These are phyloP conservation scores for Virgularia gustaviana DNA, from an alignment of 92 coral and sea anemone genomes.

Conservation along the genomic window DNA sequence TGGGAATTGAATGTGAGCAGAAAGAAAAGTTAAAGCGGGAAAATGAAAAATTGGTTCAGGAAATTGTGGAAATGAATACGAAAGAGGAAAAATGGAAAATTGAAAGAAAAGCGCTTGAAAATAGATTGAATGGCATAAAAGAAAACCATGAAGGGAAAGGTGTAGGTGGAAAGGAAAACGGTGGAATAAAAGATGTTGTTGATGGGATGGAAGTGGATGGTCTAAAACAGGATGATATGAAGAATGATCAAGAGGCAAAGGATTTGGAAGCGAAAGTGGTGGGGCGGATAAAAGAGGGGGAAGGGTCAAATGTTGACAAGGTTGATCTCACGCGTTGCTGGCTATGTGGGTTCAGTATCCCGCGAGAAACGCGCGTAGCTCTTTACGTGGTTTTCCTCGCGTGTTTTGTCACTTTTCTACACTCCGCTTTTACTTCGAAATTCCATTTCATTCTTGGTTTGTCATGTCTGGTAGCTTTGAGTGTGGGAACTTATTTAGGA, in stretches of 20 bases:
- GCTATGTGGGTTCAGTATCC: conserved; percentile 7
- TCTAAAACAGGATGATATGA: not conserved
- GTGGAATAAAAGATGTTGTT: conserved; percentile 33
- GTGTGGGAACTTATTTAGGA: not conserved
- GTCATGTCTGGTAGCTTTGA: not conserved
- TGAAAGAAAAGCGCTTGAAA: conserved; percentile 43
- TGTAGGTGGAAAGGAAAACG: conserved; percentile 8
- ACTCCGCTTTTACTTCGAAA: not conserved
- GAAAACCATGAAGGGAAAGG: conserved; percentile 40
- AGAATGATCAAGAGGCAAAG: conserved; percentile 53
- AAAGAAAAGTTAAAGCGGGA: conserved; percentile 61
- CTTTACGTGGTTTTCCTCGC: conserved; percentile 4
- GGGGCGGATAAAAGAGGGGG: conserved; percentile 20
- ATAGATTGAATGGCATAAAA: conserved; percentile 15
- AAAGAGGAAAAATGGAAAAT: conserved; percentile 52
- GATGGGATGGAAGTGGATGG: too few relatives aligned
- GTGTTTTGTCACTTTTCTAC: not conserved
- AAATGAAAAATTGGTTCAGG: conserved; percentile 48
- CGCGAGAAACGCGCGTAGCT: conserved; percentile 16
- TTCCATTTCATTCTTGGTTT: not conserved
- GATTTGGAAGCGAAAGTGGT: conserved; percentile 44
- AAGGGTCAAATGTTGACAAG: conserved; percentile 44
- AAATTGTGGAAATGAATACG: conserved; percentile 49
- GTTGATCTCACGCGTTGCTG: conserved; percentile 5
- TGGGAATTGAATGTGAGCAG: conserved; percentile 45